Conservation (phyloP, 2,113 vertebrate genomes). For the Piprites chloris region DNA sequence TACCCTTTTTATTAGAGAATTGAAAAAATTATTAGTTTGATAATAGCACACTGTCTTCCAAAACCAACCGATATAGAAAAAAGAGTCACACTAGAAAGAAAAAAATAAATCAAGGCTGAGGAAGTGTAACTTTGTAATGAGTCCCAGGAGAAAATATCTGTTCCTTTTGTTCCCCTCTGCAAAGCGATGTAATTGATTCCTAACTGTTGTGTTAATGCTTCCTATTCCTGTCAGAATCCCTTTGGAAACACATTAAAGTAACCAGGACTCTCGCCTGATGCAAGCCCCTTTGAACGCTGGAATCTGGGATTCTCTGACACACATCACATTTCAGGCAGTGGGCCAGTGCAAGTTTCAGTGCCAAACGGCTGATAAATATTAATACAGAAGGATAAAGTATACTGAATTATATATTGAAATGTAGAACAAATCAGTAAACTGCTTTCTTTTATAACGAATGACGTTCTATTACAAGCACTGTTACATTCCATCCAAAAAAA, state of each 20-base stretch:
- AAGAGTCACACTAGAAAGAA: neutral
- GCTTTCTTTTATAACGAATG: neutral
- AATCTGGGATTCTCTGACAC: neutral
- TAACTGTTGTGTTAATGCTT: conserved; percentile 25
- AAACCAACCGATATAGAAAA: neutral
- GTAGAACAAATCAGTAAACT: neutral
- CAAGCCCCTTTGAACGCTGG: neutral
- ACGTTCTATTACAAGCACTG: neutral
- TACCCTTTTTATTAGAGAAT: neutral
- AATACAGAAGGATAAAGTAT: neutral
- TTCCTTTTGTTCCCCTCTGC: conserved; percentile 36
- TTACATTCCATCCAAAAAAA: neutral
- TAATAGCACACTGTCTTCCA: neutral
- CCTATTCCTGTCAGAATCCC: conserved; percentile 9
- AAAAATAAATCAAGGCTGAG: neutral
- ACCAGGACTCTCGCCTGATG: neutral
- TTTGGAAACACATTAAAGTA: conserved; percentile 24
- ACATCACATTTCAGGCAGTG: neutral
- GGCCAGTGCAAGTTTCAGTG: neutral
- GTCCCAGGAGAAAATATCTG: conserved; percentile 22
- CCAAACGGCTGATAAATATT: conserved; percentile 17
- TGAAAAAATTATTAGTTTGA: neutral
- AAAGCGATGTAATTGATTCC: conserved; percentile 48
- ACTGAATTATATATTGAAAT: neutral
- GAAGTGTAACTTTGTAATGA: conserved; percentile 24